These are phyloP conservation scores for Lates japonicus DNA, from an alignment of 2,797 vertebrate genomes.

Conservation along the genomic window DNA sequence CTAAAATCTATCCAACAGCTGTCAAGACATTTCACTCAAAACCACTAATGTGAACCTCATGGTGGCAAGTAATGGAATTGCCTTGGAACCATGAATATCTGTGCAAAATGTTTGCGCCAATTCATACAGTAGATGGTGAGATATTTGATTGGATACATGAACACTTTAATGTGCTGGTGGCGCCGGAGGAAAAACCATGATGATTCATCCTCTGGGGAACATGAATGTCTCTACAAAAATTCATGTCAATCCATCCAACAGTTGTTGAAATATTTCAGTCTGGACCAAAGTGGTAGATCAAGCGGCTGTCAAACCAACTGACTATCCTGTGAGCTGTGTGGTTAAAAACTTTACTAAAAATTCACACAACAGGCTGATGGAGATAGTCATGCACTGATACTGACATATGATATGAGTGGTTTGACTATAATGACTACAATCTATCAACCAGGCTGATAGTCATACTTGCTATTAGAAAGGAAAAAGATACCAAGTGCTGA, in stretches of 20 bases:
- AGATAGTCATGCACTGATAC: neutral
- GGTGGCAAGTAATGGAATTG: too few species aligned
- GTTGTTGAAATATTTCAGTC: neutral
- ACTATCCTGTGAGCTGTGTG: too few species aligned
- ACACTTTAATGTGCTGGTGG: neutral
- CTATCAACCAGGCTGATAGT: neutral
- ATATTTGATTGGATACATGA: neutral
- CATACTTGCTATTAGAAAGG: neutral
- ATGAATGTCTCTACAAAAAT: neutral
- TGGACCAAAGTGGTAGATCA: too few species aligned
- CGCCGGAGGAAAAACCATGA: neutral
- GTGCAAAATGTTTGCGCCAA: neutral
- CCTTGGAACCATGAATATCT: too few species aligned
- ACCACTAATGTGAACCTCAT: neutral
- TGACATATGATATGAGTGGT: neutral
- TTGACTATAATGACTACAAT: neutral
- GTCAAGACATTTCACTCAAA: neutral
- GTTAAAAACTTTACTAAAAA: neutral
- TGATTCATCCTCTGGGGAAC: neutral
- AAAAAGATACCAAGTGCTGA: neutral
- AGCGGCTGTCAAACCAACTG: too few species aligned
- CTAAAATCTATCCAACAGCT: neutral
- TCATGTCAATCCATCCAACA: neutral
- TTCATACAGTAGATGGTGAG: too few species aligned
- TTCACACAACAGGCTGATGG: neutral